Conservation (phyloP, 2,113 vertebrate species). For the Erinaceus europaeus region DNA sequence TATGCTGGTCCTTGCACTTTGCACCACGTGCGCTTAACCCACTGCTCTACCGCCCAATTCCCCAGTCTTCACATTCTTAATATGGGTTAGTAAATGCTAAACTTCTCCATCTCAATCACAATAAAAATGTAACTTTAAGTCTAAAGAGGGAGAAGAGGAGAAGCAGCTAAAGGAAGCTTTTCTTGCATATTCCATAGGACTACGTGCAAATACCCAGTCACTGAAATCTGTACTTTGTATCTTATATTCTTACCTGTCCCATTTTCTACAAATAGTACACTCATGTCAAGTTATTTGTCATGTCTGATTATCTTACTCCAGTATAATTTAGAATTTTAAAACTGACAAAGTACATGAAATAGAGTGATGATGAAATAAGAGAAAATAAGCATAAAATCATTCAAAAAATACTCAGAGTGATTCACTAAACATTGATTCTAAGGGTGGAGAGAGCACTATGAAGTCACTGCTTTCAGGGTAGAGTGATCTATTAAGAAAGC, state of each 20-base stretch:
- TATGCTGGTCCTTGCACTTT: no score
- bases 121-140: neutral
- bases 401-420: neutral
- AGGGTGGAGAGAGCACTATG: neutral
- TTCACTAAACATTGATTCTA: neutral
- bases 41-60: no score
- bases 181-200: neutral
- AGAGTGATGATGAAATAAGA: neutral
- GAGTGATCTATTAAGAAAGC: neutral
- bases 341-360: neutral
- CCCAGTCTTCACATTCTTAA: no score
- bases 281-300: neutral
- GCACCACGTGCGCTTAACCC: no score
- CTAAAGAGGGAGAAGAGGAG: neutral
- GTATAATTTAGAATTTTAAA: neutral
- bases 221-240: neutral
- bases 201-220: neutral
- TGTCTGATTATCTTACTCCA: neutral
- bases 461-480: neutral
- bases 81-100: neutral
- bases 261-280: neutral
- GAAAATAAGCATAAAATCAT: neutral
- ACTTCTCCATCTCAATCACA: neutral
- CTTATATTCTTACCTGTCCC: neutral
- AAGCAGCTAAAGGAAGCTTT: neutral